Evolutionary conservation across 2,797 vertebrate species (phyloP), one percentile per base, ranked within the genome.

Genomic region (Sebastes cheni): DNA sequence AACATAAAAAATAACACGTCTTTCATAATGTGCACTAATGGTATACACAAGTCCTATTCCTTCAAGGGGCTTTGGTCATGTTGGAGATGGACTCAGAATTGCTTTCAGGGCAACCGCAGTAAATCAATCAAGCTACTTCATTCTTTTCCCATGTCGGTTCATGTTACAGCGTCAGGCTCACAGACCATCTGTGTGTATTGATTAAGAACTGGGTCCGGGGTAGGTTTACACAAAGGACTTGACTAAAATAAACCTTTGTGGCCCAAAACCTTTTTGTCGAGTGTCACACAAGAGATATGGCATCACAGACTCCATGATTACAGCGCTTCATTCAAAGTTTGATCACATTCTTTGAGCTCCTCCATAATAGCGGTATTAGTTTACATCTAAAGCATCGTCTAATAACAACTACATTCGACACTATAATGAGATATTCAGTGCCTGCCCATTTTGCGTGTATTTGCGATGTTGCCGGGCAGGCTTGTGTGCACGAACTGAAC

Each of bases 131-230:
- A 22, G 76, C 79, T 85, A 85, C 90, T 88, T 90, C 79, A 80
- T 83, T 85, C 85, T 89, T 91, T 88, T 92, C 93, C 91, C 93
- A 85, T 90, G 88, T 79, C 36, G 75, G 88, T 89, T 95, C 91
- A 94, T 84, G 90, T 95, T 94, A 87, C 93, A 89, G 84, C 83
- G 77, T 81, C 80, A 62, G 81, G 69, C 87, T 83, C 79, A 69
- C 80, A 81, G 71, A 86, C 91, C 91, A 92, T 94, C 89, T 93
- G 93, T 74, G 74, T 69, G 72, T 94, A 95, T 94, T 85, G 94
- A 95, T 94, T 68, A 36, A 79, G 75, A 78, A 52, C 71, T 58
- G 64, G 68, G 59, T 71, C 75, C 27, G 62, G 80, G 60, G 89
- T 91, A 56, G 66, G 77, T 80, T 93, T 91, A 90, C 91, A 70